Evolutionary conservation across 2,888 invertebrate species (phyloP), one percentile per base, ranked within the genome.

Genomic region (Tenthredo distinguenda): DNA sequence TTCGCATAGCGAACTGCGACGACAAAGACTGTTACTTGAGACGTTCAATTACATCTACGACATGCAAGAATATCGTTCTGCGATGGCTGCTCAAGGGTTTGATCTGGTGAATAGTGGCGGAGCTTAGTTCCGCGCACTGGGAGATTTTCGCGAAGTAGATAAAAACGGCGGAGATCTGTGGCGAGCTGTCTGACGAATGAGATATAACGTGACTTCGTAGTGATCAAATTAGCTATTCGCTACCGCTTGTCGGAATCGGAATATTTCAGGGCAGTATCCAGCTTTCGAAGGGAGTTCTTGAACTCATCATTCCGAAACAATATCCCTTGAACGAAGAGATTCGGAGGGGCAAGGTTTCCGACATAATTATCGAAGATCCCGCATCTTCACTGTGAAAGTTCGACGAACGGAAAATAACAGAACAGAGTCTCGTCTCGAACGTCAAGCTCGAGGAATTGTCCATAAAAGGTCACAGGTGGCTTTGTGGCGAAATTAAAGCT

Each of bases 391-490:
- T 55, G n/a, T 55, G n/a, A 9, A 55, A 55, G 55, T 55, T 55
- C 55, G n/a, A 55, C n/a, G n/a, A 55, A 55, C n/a, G 7, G n/a
- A 55, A 43, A 43, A 43, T 12, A 12, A 43, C 43, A 43, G 12
- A 43, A 0, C 10, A 55, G n/a, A 55, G n/a, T 55, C n/a, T 55
- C 7, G 2, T 55, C n/a, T 55, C 7, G 2, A 55, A 55, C n/a
- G n/a, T 55, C 55, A 55, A 55, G 55, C 55, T 55, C n/a, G n/a
- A n/a, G 55, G 55, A 55, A 55, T n/a, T 55, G 55, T 55, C n/a
- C 55, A 55, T n/a, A n/a, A 55, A 55, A 55, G 55, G 55, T 55
- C 5, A n/a, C 6, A n/a, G 7, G 5, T 55, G 55, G n/a, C n/a
- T 55, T 55, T 55, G n/a, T n/a, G n/a, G 2, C 7, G 6, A 55